Base-by-base conservation (phyloP, 2,797 vertebrate species). In the Enteromius mattozi region DNA sequence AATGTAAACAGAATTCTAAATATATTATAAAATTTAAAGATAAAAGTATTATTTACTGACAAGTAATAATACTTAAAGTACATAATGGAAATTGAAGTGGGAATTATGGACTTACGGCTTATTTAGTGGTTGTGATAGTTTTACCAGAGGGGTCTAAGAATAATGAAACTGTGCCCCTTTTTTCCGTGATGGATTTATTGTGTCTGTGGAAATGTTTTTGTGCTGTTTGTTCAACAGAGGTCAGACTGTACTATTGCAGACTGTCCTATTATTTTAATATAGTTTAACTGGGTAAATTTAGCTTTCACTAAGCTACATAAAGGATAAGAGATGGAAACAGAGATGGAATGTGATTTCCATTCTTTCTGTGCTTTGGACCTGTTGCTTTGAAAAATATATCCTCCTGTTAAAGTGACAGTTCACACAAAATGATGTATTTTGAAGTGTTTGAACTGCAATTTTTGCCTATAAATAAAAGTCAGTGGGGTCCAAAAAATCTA, bases 301-400 rank as follows among this genome's bases (percentile, higher is more conserved):
- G 47, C 33, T 40, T 81, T 81, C 37, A 45, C 24, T 12, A 54
- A 59, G 51, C 70, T 81, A 30, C 16, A 13, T 59, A 59, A 71
- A 14, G 10, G 17, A 42, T 45, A 54, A 47, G 24, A 81, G 12
- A 56, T 47, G 17, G 6, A 59, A 16, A 59, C 33, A 14, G 1
- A 47, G 4, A 47, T 45, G 12, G 47, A 14, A 37, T 6, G 37
- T 59, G 24, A 6, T n/a, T 56, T 56, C 51, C 51, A 54, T 54
- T n/a, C 56, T 59, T 56, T 9, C 27, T 51, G 51, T 54, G 17
- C 14, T 49, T 72, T 47, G 6, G 69, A 49, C 68, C 37, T 30
- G 68, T 14, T 71, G 24, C 6, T 72, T 59, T 81, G 17, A 59
- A 1, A 19, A 42, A 40, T 6, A 61, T 30, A 45, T 72, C 51